A percentile compares a stretch with the other conserved stretches of the same genome.
These are phyloP conservation scores for Apis florea DNA, from an alignment of 1,140 invertebrate species.

Conservation along the genomic window DNA sequence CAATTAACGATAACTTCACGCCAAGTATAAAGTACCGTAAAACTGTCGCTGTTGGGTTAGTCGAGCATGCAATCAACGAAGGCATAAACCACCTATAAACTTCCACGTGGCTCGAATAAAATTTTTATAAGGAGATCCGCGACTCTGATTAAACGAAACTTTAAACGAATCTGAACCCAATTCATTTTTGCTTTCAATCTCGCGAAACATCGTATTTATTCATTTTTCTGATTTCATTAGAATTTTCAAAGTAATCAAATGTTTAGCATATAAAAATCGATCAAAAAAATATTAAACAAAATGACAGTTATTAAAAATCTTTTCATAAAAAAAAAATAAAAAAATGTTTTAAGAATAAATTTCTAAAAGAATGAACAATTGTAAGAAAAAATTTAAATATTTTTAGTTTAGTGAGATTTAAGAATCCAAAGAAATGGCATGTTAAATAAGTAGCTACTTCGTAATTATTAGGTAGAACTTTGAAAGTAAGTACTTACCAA, in stretches of 20 bases:
- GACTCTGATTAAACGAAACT: constrained; percentile 4
- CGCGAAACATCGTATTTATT: neutral
- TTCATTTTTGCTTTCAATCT: neutral
- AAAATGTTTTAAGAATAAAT: neutral
- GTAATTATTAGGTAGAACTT: constrained; percentile 19
- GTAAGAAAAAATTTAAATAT: neutral
- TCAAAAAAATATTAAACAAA: too few species aligned
- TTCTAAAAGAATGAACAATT: neutral
- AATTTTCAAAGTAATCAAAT: too few species aligned
- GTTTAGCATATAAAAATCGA: too few species aligned
- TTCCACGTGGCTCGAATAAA: constrained; percentile 16
- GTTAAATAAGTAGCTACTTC: neutral
- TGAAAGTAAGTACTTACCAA: neutral
- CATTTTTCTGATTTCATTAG: too few species aligned
- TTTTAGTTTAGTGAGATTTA: neutral
- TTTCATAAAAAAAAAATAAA: too few species aligned
- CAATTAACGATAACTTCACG: constrained; percentile 50
- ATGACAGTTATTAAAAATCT: too few species aligned
- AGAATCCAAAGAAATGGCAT: neutral
- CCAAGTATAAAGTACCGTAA: constrained; percentile 50
- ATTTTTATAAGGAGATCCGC: constrained; percentile 13
- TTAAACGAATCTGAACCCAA: neutral
- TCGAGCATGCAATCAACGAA: constrained; percentile 28
- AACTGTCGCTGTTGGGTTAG: constrained; percentile 19
- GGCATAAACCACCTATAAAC: constrained; percentile 14